phyloP scores from a whole-genome alignment of 2,888 invertebrate genomes.

The Eilema sororculum region DNA sequence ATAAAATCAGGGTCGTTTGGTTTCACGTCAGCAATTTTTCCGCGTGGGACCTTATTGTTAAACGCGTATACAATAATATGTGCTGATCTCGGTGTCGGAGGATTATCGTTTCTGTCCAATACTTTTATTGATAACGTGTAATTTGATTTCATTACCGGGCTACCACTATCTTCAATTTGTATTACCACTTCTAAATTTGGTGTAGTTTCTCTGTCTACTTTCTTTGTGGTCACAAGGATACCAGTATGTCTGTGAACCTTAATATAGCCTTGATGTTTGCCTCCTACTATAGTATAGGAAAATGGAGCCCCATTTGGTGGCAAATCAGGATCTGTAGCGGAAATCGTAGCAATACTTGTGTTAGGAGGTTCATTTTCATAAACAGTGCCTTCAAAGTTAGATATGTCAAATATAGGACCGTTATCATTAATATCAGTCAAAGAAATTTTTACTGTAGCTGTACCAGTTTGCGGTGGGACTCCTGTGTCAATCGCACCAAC shows the following conservation, averaged over 20 bases:
- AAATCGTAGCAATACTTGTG: slow-evolving; percentile 93
- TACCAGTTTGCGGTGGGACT: slow-evolving; percentile 96
- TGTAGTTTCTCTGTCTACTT: slow-evolving; percentile 93
- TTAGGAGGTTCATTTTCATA: slow-evolving; percentile 95
- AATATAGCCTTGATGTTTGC: slow-evolving; percentile 92
- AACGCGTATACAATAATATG: slow-evolving; percentile 93
- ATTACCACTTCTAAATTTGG: slow-evolving; percentile 92
- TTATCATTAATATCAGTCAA: slow-evolving; percentile 97
- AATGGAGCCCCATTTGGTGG: slow-evolving; percentile 97
- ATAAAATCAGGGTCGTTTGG: slow-evolving; percentile 97
- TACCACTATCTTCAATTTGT: slow-evolving; percentile 95
- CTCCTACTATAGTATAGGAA: slow-evolving; percentile 92
- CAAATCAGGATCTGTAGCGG: slow-evolving; percentile 95
- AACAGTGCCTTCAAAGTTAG: slow-evolving; percentile 91
- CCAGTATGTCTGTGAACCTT: slow-evolving; percentile 93
- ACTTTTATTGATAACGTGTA: slow-evolving; percentile 92
- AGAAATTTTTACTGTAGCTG: slow-evolving; percentile 92
- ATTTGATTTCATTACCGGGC: slow-evolving; percentile 93
- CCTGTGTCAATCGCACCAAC: slow-evolving; percentile 96
- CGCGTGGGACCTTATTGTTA: slow-evolving; percentile 91
- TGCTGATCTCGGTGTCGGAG: slow-evolving; percentile 93
- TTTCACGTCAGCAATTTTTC: slow-evolving; percentile 96
- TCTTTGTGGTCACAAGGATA: slow-evolving; percentile 91
- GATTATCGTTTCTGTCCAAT: slow-evolving; percentile 96
- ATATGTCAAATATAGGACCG: slow-evolving; percentile 93